Evolutionary conservation across 2,113 vertebrate species (phyloP).

Genomic region (Cynocephalus volans): DNA sequence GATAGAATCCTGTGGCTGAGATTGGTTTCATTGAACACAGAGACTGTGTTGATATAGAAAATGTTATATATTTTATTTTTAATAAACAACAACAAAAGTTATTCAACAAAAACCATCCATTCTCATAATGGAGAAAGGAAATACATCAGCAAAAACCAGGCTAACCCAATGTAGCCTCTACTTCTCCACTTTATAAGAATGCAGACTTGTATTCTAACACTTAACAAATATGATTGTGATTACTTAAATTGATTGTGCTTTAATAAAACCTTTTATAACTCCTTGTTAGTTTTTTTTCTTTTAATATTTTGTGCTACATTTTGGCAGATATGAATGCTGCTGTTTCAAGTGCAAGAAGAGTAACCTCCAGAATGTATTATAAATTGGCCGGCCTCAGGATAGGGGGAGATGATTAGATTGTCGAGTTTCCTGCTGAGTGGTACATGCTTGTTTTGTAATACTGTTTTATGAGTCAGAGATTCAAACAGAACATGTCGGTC

Average conservation of each 20-base stretch:
- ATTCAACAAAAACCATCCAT: conserved; percentile 64
- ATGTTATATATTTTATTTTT: conserved; percentile 65
- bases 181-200: conserved; percentile 42
- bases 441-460: conserved; percentile 89
- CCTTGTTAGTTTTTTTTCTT: conserved; percentile 57
- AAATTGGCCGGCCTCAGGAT: conserved; percentile 86
- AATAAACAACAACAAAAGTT: conserved; percentile 57
- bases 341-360: conserved; percentile 85
- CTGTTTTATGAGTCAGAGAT: conserved; percentile 87
- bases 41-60: conserved; percentile 56
- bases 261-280: conserved; percentile 50
- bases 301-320: conserved; percentile 73
- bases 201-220: conserved; percentile 48
- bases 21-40: conserved; percentile 48
- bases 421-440: conserved; percentile 88
- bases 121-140: conserved; percentile 45
- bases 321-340: conserved; percentile 72
- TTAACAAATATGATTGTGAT: conserved; percentile 55
- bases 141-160: conserved; percentile 29
- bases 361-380: conserved; percentile 86
- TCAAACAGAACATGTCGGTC: conserved; percentile 89
- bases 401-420: conserved; percentile 88
- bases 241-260: conserved; percentile 43
- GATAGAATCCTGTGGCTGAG: conserved; percentile 49
- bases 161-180: conserved; percentile 38